Evolutionary conservation across 1,140 invertebrate genomes (phyloP).

Genomic region (Eriocheir sinensis): DNA sequence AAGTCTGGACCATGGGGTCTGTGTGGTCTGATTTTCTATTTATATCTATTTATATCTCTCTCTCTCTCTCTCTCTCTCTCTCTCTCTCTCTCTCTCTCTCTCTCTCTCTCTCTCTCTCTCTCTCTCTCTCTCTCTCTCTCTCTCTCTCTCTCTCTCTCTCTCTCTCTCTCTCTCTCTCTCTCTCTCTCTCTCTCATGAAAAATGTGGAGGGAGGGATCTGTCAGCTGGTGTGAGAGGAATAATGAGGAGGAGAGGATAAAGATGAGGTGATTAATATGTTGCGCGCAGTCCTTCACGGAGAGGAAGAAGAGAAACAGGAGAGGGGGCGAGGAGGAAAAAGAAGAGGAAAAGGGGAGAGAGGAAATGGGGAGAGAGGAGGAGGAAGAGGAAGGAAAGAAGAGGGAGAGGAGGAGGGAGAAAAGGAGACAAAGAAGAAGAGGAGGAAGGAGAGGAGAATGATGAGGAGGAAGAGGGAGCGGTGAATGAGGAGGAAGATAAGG

Average conservation of each 20-base stretch:
- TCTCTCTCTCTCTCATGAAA: slow-evolving; percentile 24
- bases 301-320: background rate
- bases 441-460: too few species aligned
- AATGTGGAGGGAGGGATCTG: background rate
- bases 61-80: too few species aligned
- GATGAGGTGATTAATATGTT: background rate
- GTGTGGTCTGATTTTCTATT: too few species aligned
- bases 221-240: background rate
- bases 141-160: too few species aligned
- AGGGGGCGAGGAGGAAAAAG: background rate
- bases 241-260: slow-evolving; percentile 24
- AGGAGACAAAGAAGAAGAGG: too few species aligned
- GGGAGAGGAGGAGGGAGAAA: background rate
- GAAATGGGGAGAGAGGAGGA: background rate
- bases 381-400: too few species aligned
- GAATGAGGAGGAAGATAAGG: background rate
- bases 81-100: too few species aligned
- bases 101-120: too few species aligned
- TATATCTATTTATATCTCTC: too few species aligned
- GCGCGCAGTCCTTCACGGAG: background rate
- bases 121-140: too few species aligned
- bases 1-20: too few species aligned
- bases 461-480: too few species aligned
- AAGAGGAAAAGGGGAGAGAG: background rate
- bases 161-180: slow-evolving; percentile 14